Evolutionary conservation across 2,888 invertebrate species (phyloP).

Genomic region (Bellardia pandia): DNA sequence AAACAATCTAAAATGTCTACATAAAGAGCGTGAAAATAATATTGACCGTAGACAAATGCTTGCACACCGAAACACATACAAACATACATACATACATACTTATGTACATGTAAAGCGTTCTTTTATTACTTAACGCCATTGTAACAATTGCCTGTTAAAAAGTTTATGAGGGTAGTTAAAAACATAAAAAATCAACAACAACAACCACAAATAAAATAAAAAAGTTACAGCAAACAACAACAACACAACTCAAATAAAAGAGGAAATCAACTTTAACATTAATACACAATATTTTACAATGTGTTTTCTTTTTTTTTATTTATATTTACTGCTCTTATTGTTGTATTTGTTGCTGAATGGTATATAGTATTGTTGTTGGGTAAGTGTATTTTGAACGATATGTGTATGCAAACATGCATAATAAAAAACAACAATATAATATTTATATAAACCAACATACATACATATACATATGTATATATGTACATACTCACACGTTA

Average conservation of each 20-base stretch:
- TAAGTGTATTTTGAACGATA: conserved; percentile 48
- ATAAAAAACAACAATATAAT: conserved; percentile 44
- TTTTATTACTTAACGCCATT: conserved; percentile 68
- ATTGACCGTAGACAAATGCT: conserved; percentile 7
- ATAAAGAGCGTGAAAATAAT: conserved; percentile 37
- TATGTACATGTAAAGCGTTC: conserved; percentile 33
- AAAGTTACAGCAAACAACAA: conserved; percentile 12
- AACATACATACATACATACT: not conserved
- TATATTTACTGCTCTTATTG: conserved; percentile 23
- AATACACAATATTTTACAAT: conserved; percentile 43
- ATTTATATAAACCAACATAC: conserved; percentile 9
- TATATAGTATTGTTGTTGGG: conserved; percentile 30
- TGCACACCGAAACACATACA: not conserved
- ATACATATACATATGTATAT: not conserved
- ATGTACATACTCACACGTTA: not conserved
- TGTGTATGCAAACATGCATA: conserved; percentile 41
- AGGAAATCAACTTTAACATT: conserved; percentile 61
- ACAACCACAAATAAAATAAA: conserved; percentile 38
- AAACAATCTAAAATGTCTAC: not conserved
- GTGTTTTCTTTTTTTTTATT: conserved; percentile 23
- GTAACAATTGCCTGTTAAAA: conserved; percentile 69
- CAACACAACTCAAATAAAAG: conserved; percentile 51
- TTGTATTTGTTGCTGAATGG: conserved; percentile 9
- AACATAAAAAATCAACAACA: conserved; percentile 31
- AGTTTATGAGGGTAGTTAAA: conserved; percentile 67